A percentile compares a stretch with the other conserved stretches of the same genome.
phyloP scores from a whole-genome alignment of 1,140 invertebrate species.

The Delia radicum region DNA sequence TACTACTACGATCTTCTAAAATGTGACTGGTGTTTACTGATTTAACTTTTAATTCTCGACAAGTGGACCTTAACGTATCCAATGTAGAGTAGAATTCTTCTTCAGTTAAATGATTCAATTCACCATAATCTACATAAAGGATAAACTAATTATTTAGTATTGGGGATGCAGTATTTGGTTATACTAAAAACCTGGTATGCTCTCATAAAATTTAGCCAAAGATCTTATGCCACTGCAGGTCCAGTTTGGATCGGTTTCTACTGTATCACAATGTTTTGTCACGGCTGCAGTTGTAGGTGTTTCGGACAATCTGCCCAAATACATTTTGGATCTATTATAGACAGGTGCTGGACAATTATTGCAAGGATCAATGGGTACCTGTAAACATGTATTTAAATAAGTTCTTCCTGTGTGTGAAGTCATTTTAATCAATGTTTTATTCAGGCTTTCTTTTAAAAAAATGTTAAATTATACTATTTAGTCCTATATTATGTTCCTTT shows the following conservation, averaged over 20 bases:
- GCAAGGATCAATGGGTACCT: conserved; percentile 52
- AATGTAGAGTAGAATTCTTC: conserved; percentile 49
- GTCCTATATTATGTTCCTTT: background rate
- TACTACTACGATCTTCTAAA: conserved; percentile 29
- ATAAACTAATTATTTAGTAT: background rate
- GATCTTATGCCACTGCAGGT: conserved; percentile 40
- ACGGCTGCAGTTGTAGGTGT: background rate
- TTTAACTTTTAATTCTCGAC: conserved; percentile 40
- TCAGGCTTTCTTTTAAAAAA: background rate
- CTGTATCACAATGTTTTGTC: background rate
- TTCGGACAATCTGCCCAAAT: conserved; percentile 34
- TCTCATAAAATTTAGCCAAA: conserved; percentile 52
- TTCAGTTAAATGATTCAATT: conserved; percentile 50
- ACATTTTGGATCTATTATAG: conserved; percentile 49
- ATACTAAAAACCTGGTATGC: conserved; percentile 46
- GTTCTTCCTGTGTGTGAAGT: conserved; percentile 19
- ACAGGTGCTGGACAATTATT: conserved; percentile 52
- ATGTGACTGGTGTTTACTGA: background rate
- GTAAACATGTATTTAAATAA: conserved; percentile 47
- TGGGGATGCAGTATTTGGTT: background rate
- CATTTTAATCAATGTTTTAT: conserved; percentile 11
- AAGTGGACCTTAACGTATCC: conserved; percentile 45
- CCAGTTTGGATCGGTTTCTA: background rate
- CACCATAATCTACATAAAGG: conserved; percentile 43
- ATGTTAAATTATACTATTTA: background rate